Conservation (phyloP, 2,797 vertebrate genomes). For the Bovichtus variegatus region DNA sequence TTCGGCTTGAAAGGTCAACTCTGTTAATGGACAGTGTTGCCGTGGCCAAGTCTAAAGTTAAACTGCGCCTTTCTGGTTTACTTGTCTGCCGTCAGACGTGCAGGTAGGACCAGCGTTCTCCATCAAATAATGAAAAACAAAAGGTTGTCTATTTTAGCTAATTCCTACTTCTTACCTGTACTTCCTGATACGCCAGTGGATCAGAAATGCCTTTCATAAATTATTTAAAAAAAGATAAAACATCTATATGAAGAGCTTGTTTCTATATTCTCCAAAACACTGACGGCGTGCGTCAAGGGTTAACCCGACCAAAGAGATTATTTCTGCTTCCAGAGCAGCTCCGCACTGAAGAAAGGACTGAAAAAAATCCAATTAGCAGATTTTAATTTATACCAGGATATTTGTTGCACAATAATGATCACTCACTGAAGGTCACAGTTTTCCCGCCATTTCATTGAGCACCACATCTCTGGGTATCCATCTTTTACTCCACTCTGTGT, state of each 20-base stretch:
- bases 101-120: no score
- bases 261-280: background rate
- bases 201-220: background rate
- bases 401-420: background rate
- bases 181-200: background rate
- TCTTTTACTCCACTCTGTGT: constrained; percentile 8
- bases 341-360: background rate
- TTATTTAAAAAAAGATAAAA: background rate
- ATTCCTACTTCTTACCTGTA: background rate
- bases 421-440: background rate
- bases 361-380: background rate
- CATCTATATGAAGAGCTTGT: background rate
- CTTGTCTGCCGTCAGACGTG: no score
- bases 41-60: no score
- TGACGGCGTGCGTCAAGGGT: background rate
- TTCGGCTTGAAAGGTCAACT: no score
- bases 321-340: constrained; percentile 2
- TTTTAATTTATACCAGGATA: constrained; percentile 17
- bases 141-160: background rate
- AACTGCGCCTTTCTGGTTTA: no score
- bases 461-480: background rate
- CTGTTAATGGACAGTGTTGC: no score
- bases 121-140: background rate
- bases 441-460: background rate
- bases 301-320: background rate